Evolutionary conservation across 2,888 invertebrate genomes (phyloP).

Genomic region (Athalia cordata): DNA sequence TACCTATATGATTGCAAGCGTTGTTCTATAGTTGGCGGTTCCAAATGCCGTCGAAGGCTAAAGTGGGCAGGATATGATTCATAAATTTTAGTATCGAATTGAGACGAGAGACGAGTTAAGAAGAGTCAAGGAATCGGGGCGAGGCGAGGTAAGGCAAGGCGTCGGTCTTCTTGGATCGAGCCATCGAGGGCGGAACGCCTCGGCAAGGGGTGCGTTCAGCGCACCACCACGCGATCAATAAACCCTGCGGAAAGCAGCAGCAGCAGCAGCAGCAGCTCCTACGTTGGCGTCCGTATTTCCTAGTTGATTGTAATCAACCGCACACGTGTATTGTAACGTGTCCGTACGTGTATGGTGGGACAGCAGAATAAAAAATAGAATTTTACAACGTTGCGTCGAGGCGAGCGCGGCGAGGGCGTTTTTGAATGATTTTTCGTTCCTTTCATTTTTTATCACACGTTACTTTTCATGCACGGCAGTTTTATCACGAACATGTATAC

Average conservation of each 20-base stretch:
- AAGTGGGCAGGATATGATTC: constrained; percentile 25
- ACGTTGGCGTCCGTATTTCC: constrained; percentile 23
- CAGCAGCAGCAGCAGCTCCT: background rate
- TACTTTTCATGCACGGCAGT: background rate
- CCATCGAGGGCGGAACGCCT: constrained; percentile 39
- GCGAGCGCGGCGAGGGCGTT: too few species aligned
- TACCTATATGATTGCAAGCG: too few species aligned
- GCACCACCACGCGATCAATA: constrained; percentile 67
- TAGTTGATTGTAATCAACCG: constrained; percentile 33
- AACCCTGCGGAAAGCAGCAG: constrained; percentile 56
- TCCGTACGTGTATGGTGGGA: constrained; percentile 6
- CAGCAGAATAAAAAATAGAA: background rate
- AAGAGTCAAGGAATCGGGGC: background rate
- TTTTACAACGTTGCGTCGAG: background rate
- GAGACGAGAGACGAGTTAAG: background rate
- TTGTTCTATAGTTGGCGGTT: too few species aligned
- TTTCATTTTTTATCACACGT: too few species aligned
- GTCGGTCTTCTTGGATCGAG: constrained; percentile 29
- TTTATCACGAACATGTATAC: constrained; percentile 7
- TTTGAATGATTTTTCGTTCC: too few species aligned
- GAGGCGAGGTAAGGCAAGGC: constrained; percentile 25
- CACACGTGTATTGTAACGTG: constrained; percentile 1
- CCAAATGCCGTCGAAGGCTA: too few species aligned
- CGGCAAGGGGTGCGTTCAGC: constrained; percentile 48
- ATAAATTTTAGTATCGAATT: constrained; percentile 10